Evolutionary conservation across 2,888 invertebrate genomes (phyloP).

Genomic region (Mythimna vitellina): DNA sequence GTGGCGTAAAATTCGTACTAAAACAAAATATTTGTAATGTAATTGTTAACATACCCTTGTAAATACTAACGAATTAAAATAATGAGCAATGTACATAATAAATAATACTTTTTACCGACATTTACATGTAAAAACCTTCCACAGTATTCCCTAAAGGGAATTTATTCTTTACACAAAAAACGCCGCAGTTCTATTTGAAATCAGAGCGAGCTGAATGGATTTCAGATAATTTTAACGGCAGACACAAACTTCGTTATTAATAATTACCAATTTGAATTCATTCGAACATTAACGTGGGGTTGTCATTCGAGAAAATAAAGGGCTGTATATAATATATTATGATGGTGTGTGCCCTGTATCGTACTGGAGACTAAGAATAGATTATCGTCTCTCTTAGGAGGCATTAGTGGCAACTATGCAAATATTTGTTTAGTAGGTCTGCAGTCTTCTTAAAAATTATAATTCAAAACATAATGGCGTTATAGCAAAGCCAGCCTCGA

Average conservation of each 20-base stretch:
- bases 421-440: conserved; percentile 3
- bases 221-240: conserved; percentile 64
- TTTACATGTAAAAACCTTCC: conserved; percentile 49
- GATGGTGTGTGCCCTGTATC: conserved; percentile 13
- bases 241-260: conserved; percentile 66
- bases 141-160: conserved; percentile 40
- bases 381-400: background rate
- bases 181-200: conserved; percentile 60
- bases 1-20: background rate
- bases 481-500: background rate
- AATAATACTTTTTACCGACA: conserved; percentile 31
- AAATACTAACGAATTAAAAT: conserved; percentile 26
- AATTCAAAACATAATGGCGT: background rate
- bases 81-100: conserved; percentile 36
- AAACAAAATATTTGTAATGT: background rate
- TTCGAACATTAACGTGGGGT: conserved; percentile 55
- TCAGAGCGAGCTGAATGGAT: conserved; percentile 59
- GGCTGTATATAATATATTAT: conserved; percentile 21
- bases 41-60: background rate
- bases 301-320: conserved; percentile 49
- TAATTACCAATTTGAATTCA: conserved; percentile 65
- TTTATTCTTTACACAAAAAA: conserved; percentile 52
- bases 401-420: background rate
- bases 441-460: background rate
- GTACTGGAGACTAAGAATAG: conserved; percentile 24